A percentile compares a stretch with the other conserved stretches of the same genome.
Evolutionary conservation across 2,113 vertebrate species (phyloP).

Genomic region (Synodontis membranacea): DNA sequence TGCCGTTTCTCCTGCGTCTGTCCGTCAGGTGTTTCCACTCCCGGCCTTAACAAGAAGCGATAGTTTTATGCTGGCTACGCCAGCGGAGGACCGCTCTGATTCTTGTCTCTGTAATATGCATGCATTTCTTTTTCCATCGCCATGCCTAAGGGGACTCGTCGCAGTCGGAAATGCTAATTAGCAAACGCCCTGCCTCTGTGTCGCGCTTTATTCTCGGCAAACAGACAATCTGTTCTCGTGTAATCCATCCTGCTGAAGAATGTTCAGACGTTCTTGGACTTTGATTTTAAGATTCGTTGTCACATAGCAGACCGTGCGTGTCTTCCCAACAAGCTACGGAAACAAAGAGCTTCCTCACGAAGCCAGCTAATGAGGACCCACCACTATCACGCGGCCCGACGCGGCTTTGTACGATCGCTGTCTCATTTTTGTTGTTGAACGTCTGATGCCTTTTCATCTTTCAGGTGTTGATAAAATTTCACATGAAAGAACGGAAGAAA

Average conservation of each 20-base stretch:
- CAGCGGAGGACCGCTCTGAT: slow-evolving; percentile 53
- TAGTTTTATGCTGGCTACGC: slow-evolving; percentile 44
- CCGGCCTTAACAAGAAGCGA: slow-evolving; percentile 40
- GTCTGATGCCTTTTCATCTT: slow-evolving; percentile 3
- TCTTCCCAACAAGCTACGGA: neutral
- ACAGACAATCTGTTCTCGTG: slow-evolving; percentile 7
- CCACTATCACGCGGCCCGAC: neutral
- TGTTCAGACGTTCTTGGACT: slow-evolving; percentile 39
- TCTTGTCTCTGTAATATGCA: slow-evolving; percentile 52
- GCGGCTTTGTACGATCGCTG: neutral
- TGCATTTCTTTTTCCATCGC: slow-evolving; percentile 46
- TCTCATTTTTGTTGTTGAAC: neutral
- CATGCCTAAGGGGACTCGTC: slow-evolving; percentile 25
- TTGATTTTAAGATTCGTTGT: slow-evolving; percentile 24
- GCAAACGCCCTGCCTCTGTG: slow-evolving; percentile 9
- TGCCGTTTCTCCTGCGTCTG: slow-evolving; percentile 43
- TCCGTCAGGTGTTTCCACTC: slow-evolving; percentile 52
- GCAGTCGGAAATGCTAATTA: slow-evolving; percentile 41
- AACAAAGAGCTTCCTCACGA: slow-evolving; percentile 1
- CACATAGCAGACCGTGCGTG: neutral
- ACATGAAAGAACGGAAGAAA: slow-evolving; percentile 9
- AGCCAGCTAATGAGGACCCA: neutral
- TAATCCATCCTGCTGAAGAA: neutral
- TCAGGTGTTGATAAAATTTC: slow-evolving; percentile 14
- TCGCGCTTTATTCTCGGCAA: slow-evolving; percentile 6